These are phyloP conservation scores for Rhinogobio ventralis DNA, from an alignment of 2,797 vertebrate species.

Conservation along the genomic window DNA sequence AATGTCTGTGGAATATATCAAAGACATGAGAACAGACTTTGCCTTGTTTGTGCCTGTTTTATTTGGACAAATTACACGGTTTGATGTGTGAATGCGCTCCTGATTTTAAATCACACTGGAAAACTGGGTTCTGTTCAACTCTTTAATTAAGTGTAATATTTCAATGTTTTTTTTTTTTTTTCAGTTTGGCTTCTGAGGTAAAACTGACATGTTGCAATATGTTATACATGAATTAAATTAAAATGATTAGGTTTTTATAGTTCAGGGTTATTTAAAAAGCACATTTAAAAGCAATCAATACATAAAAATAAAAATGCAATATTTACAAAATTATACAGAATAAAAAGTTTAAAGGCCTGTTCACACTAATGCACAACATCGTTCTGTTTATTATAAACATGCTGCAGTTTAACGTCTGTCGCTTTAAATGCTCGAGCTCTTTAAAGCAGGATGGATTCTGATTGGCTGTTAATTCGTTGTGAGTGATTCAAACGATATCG, in stretches of 20 bases:
- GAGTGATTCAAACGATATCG: no score
- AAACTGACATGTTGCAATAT: not conserved
- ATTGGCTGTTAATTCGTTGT: no score
- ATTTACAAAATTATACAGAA: no score
- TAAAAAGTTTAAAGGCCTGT: no score
- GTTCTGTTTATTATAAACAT: no score
- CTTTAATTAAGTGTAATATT: slow-evolving; percentile 16
- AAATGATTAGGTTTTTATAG: not conserved
- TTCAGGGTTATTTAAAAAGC: not conserved
- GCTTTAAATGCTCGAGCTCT: no score
- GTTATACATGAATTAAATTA: no score
- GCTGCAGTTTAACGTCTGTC: no score
- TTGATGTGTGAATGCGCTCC: slow-evolving; percentile 16
- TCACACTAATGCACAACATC: no score
- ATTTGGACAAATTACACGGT: slow-evolving; percentile 1
- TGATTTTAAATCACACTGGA: slow-evolving; percentile 19
- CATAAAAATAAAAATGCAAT: not conserved
- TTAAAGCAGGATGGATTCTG: no score
- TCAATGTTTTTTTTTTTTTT: not conserved
- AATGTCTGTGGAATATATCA: slow-evolving; percentile 35
- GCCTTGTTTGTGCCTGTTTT: slow-evolving; percentile 14
- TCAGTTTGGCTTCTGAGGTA: not conserved
- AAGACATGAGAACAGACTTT: slow-evolving; percentile 28
- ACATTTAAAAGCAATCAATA: not conserved
- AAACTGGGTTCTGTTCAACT: not conserved